Conservation (phyloP, 37 sponge, comb jelly and placozoan species). For the Lycopodina hypogea region DNA sequence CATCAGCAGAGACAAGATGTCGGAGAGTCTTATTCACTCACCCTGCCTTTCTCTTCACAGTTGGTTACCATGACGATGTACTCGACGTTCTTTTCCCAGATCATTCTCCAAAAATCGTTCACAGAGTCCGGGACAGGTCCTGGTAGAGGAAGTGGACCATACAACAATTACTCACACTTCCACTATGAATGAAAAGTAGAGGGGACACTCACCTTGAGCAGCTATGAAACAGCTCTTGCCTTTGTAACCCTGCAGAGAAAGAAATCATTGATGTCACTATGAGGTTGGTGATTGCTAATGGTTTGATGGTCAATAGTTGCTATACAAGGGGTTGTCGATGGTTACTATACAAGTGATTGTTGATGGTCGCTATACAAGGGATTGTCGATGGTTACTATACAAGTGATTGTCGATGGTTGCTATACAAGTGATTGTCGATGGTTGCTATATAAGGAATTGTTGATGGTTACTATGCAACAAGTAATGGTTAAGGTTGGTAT, state of each 20-base stretch:
- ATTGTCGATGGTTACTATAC: too few relatives aligned
- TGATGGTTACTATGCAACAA: too few relatives aligned
- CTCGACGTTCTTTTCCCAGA: slow-evolving; percentile 81
- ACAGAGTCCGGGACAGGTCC: slow-evolving; percentile 83
- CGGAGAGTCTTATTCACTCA: slow-evolving; percentile 9
- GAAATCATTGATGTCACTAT: not conserved
- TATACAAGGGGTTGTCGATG: too few relatives aligned
- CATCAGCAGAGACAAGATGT: not conserved
- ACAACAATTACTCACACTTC: not conserved
- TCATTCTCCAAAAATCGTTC: slow-evolving; percentile 92
- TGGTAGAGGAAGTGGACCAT: not conserved
- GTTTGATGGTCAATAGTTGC: too few relatives aligned
- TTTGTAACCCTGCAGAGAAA: slow-evolving; percentile 58
- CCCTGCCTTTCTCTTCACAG: slow-evolving; percentile 79
- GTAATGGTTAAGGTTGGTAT: too few relatives aligned
- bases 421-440: too few relatives aligned
- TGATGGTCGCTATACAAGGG: too few relatives aligned
- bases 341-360: too few relatives aligned
- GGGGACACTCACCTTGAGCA: slow-evolving; percentile 43
- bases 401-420: too few relatives aligned
- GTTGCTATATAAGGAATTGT: too few relatives aligned
- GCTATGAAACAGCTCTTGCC: slow-evolving; percentile 59
- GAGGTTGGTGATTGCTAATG: too few relatives aligned
- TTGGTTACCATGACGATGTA: slow-evolving; percentile 93
- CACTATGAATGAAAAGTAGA: not conserved